phyloP scores from a whole-genome alignment of 2,888 invertebrate genomes.

The Xestia rhomboidea region DNA sequence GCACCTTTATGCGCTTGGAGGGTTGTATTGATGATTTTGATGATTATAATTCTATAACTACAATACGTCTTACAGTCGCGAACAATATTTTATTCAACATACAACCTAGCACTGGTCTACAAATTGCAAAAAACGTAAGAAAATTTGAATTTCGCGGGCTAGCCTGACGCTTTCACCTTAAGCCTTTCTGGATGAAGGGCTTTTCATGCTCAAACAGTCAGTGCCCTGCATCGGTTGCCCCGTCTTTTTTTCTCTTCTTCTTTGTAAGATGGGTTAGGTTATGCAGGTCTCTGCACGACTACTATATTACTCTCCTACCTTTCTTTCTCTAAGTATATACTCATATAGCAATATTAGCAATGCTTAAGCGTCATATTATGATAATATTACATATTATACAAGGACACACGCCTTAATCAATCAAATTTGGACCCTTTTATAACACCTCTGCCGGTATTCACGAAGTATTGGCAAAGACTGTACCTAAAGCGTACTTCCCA shows the following conservation, averaged over 20 bases:
- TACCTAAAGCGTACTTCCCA: constrained; percentile 26
- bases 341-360: background rate
- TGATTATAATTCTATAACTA: too few relatives aligned
- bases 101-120: too few relatives aligned
- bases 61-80: too few relatives aligned
- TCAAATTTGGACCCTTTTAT: background rate
- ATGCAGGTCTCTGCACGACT: background rate
- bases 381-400: too few relatives aligned
- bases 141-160: too few relatives aligned
- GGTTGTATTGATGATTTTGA: too few relatives aligned
- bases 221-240: background rate
- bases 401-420: background rate
- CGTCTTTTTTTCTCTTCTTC: background rate
- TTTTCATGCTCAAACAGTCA: background rate
- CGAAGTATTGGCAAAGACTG: constrained; percentile 37
- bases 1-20: too few relatives aligned
- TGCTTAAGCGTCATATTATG: background rate
- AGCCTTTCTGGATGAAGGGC: background rate
- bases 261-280: background rate
- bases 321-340: background rate
- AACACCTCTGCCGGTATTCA: background rate
- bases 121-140: too few relatives aligned
- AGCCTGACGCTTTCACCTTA: too few relatives aligned
- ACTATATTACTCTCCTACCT: background rate
- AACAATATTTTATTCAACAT: too few relatives aligned